phyloP scores from a whole-genome alignment of 2,113 vertebrate genomes.

The Syngnathus floridae region DNA sequence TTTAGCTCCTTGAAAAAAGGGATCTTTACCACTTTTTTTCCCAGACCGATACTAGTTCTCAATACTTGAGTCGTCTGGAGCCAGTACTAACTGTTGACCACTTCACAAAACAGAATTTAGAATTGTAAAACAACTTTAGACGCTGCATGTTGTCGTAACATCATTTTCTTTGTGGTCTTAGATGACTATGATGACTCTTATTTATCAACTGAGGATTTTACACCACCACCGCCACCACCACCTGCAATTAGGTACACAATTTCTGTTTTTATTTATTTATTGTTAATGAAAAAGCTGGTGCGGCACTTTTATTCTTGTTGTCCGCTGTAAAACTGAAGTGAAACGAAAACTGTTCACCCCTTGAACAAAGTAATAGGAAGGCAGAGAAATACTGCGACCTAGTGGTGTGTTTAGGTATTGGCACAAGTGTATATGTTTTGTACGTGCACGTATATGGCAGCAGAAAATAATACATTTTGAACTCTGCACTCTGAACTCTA shows the following conservation, averaged over 20 bases:
- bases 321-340: too few species aligned
- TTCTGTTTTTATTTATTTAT: too few species aligned
- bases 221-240: conserved; percentile 61
- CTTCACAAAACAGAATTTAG: neutral
- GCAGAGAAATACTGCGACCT: too few species aligned
- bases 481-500: neutral
- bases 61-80: too few species aligned
- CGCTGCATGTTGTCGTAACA: neutral
- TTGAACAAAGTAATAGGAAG: too few species aligned
- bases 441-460: too few species aligned
- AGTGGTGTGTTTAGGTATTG: too few species aligned
- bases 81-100: neutral
- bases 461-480: too few species aligned
- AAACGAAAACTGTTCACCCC: too few species aligned
- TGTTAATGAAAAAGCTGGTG: neutral
- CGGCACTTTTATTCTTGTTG: neutral
- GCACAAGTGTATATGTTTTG: too few species aligned
- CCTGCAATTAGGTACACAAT: conserved; percentile 48
- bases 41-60: too few species aligned
- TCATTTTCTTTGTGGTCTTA: conserved; percentile 16
- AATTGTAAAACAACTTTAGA: neutral
- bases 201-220: conserved; percentile 56
- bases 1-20: neutral
- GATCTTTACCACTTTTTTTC: too few species aligned
- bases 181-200: conserved; percentile 70